Conservation (phyloP, 2,113 vertebrate species). For the Potamarius usumacintae region DNA sequence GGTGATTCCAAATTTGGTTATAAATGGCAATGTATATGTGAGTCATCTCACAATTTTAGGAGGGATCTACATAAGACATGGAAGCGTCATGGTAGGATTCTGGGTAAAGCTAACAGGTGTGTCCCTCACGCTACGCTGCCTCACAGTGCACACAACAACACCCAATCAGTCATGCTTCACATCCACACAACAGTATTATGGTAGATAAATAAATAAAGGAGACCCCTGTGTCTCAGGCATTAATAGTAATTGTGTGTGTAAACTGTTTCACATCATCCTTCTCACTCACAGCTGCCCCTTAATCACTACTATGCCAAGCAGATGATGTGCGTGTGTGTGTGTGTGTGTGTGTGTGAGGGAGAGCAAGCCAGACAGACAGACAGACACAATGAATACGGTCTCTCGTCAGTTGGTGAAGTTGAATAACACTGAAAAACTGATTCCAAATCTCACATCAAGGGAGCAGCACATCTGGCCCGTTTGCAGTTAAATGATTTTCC, state of each 20-base stretch:
- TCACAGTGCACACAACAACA: constrained; percentile 56
- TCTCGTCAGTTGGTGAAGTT: constrained; percentile 45
- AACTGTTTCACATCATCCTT: constrained; percentile 72
- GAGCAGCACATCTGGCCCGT: constrained; percentile 52
- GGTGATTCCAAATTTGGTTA: background rate
- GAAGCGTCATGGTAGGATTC: background rate
- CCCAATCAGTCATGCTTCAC: constrained; percentile 75
- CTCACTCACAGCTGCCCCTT: constrained; percentile 73
- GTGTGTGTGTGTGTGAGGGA: constrained; percentile 13
- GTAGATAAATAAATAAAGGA: constrained; percentile 64
- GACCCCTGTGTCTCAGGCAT: constrained; percentile 72
- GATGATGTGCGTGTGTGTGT: constrained; percentile 60
- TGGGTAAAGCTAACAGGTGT: constrained; percentile 70
- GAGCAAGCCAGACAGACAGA: constrained; percentile 1
- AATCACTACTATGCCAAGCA: constrained; percentile 66
- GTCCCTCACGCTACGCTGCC: constrained; percentile 71
- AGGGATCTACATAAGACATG: background rate
- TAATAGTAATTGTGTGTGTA: constrained; percentile 81
- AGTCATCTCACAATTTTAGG: background rate
- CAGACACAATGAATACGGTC: background rate
- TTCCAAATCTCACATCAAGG: constrained; percentile 51
- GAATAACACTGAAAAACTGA: constrained; percentile 41
- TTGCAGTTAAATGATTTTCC: constrained; percentile 51
- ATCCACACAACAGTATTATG: constrained; percentile 61
- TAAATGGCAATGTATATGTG: background rate